phyloP scores from a whole-genome alignment of 2,113 vertebrate species.

The Diadophis punctatus region DNA sequence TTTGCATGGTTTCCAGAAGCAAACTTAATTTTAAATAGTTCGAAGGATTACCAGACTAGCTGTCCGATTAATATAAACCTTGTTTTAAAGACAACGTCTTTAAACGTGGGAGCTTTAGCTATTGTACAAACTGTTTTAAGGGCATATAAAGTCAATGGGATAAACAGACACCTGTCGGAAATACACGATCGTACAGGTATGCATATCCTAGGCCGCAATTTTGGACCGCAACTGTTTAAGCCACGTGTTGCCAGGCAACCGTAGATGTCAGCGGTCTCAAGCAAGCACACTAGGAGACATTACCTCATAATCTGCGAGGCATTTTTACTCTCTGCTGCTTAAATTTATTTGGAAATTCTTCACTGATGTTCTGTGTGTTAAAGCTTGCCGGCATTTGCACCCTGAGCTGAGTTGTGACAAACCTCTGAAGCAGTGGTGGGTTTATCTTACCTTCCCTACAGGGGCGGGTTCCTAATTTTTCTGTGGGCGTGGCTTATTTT shows the following conservation, averaged over 20 bases:
- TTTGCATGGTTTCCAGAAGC: background rate
- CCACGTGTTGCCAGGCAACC: background rate
- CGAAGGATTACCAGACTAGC: background rate
- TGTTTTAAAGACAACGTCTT: background rate
- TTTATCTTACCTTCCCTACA: too few relatives aligned
- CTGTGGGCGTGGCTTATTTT: too few relatives aligned
- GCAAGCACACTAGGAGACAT: background rate
- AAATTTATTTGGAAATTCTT: background rate
- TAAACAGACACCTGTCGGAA: background rate
- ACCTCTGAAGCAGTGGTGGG: background rate
- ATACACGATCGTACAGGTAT: background rate
- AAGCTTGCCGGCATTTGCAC: background rate
- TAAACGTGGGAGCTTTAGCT: background rate
- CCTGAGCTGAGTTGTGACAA: too few relatives aligned
- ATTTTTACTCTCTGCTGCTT: background rate
- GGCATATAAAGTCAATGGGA: background rate
- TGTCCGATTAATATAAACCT: background rate
- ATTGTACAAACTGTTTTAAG: background rate
- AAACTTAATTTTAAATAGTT: background rate
- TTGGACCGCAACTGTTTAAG: background rate
- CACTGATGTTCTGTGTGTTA: background rate
- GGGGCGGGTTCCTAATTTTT: too few relatives aligned
- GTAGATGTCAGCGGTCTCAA: background rate
- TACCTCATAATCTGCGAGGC: background rate
- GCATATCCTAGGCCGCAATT: background rate